These are phyloP conservation scores for Eira barbara DNA, from an alignment of 2,113 vertebrate genomes.

Conservation along the genomic window DNA sequence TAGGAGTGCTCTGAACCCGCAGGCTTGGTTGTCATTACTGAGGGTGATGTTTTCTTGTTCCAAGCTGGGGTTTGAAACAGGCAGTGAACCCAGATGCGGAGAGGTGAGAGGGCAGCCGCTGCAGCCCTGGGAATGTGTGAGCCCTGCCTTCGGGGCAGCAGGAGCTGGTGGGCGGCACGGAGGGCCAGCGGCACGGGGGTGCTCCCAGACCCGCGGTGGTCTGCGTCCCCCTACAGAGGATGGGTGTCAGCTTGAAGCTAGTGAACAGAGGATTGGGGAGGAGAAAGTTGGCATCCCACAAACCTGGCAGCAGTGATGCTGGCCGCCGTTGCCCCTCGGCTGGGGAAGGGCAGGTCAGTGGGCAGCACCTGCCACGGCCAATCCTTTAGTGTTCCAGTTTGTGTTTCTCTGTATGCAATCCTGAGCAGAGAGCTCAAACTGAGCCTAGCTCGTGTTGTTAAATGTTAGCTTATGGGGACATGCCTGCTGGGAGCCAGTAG, in stretches of 20 bases:
- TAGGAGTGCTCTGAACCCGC: background rate
- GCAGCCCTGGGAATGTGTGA: rapidly evolving
- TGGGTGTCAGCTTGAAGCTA: background rate
- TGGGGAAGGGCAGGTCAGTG: background rate
- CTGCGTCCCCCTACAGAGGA: background rate
- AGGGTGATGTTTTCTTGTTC: background rate
- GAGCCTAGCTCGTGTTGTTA: background rate
- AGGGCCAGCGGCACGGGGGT: no score
- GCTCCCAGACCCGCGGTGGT: background rate
- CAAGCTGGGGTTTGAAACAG: background rate
- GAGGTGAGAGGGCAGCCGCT: background rate
- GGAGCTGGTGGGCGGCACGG: background rate
- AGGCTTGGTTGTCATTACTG: background rate
- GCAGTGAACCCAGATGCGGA: background rate
- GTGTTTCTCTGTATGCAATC: background rate
- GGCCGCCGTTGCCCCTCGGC: no score
- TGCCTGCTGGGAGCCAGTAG: background rate
- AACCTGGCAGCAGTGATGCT: rapidly evolving
- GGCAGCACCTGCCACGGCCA: background rate
- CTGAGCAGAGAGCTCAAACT: background rate
- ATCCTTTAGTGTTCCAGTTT: background rate
- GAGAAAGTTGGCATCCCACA: background rate
- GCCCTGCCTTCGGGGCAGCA: background rate
- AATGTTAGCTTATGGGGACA: background rate
- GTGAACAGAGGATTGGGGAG: background rate